Conservation (phyloP, 92 coral and sea anemone species). For the Chrysogorgia sp. region DNA sequence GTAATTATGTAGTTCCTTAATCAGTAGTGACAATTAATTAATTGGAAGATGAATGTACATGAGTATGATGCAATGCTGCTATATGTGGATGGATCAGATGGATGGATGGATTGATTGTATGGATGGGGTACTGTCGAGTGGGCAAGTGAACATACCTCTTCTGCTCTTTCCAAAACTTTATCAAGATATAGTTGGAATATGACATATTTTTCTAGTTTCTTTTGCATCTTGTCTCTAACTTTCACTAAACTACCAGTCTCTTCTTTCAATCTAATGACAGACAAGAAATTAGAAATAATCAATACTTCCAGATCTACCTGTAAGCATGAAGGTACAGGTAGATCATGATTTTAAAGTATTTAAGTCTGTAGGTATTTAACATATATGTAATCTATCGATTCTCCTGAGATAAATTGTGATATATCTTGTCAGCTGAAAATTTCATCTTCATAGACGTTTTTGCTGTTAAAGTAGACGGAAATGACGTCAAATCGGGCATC, state of each 20-base stretch:
- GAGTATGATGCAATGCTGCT: neutral
- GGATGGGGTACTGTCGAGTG: no score
- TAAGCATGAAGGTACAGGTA: neutral
- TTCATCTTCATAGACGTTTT: no score
- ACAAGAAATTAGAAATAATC: neutral
- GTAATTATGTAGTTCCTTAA: no score
- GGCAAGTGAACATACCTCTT: conserved; percentile 68
- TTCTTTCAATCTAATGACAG: conserved; percentile 86
- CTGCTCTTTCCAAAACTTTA: conserved; percentile 90
- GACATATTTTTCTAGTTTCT: conserved; percentile 79
- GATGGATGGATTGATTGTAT: neutral
- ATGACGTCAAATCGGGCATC: no score
- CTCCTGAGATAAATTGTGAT: no score
- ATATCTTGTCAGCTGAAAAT: no score
- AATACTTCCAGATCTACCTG: neutral
- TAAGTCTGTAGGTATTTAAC: neutral
- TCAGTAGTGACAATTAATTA: no score
- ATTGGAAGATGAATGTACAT: neutral
- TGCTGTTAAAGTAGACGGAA: no score
- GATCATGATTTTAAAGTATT: neutral
- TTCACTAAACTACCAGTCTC: conserved; percentile 76
- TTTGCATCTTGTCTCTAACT: conserved; percentile 87
- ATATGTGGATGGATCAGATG: neutral
- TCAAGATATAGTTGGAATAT: conserved; percentile 92
- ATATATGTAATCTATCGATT: no score